Base-by-base conservation (phyloP, 2,888 invertebrate species). In the Pogonocherus hispidulus region DNA sequence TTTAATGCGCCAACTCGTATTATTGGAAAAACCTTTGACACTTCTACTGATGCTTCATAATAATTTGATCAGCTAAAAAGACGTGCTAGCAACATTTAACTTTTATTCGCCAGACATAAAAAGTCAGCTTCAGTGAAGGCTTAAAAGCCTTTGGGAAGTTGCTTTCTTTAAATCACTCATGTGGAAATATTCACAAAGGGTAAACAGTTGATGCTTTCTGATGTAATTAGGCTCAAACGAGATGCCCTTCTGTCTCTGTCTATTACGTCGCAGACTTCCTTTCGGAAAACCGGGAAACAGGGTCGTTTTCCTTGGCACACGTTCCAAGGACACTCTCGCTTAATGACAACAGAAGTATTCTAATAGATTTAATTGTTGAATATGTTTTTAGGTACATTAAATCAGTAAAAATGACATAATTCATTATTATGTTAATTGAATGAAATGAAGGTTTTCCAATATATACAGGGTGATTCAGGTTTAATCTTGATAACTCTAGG, bases 181-280 rank as follows among this genome's bases (percentile, higher is more conserved):
- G 54, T 63, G 54, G 37, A 63, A 63, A 54, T 55, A 63, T 63
- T 54, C 63, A 63, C 63, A 63, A 63, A 54, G 63, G 46, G 55
- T 63, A 63, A 63, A 63, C 41, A 63, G 46, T 63, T 54, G 54
- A 63, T 46, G 55, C 63, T 32, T 54, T 55, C 63, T 63, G 46
- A 63, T 54, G 20, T 54, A 63, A 63, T 63, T 54, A 63, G 27
- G 32, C 44, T 63, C 54, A 63, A 63, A 63, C 41, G 44, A 23
- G 54, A 27, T 55, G 27, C 54, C 35, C 46, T n/a, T 52, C 59
- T 59, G 59, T 59, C 59, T 32, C 27, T 14, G 35, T 41, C 22
- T 56, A 56, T 56, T 56, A 56, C 35, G n/a, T n/a, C n/a, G 19
- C n/a, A 35, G 37, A n/a, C 22, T 22, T 49, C 32, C 16, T 52